phyloP scores from a whole-genome alignment of 1,140 invertebrate genomes.

The Drosophila gunungcola region DNA sequence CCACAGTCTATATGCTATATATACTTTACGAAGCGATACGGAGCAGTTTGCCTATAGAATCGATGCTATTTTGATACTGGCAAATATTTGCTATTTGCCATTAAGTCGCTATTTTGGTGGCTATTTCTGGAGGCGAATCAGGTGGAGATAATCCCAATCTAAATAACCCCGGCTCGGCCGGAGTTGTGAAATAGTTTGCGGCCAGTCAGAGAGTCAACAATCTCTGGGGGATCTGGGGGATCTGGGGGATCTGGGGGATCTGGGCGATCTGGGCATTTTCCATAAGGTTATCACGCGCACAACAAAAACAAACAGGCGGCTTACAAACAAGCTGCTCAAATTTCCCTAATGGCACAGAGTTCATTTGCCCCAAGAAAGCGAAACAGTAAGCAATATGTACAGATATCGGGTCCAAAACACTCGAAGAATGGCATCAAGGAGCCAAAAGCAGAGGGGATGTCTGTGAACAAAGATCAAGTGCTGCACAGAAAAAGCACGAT shows the following conservation, averaged over 20 bases:
- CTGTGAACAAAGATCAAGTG: constrained; percentile 34
- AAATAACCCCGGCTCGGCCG: constrained; percentile 37
- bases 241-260: constrained; percentile 39
- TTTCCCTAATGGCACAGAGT: constrained; percentile 79
- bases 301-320: constrained; percentile 11
- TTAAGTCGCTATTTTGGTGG: constrained; percentile 47
- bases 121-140: constrained; percentile 44
- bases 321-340: constrained; percentile 70
- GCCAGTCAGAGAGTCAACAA: constrained; percentile 43
- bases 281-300: constrained; percentile 60
- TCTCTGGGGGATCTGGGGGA: background rate
- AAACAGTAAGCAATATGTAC: constrained; percentile 54
- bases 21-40: constrained; percentile 37
- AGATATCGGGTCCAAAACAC: constrained; percentile 14
- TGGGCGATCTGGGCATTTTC: constrained; percentile 64
- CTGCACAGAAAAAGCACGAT: background rate
- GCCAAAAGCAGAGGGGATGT: constrained; percentile 18
- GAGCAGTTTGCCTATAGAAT: constrained; percentile 57
- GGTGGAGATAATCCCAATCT: constrained; percentile 47
- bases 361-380: constrained; percentile 61
- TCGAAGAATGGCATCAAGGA: constrained; percentile 21
- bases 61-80: constrained; percentile 79
- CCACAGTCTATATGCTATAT: constrained; percentile 48
- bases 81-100: constrained; percentile 73
- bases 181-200: constrained; percentile 43